These are phyloP conservation scores for Charaxes varanes DNA, from an alignment of 1,140 invertebrate species.

Conservation along the genomic window DNA sequence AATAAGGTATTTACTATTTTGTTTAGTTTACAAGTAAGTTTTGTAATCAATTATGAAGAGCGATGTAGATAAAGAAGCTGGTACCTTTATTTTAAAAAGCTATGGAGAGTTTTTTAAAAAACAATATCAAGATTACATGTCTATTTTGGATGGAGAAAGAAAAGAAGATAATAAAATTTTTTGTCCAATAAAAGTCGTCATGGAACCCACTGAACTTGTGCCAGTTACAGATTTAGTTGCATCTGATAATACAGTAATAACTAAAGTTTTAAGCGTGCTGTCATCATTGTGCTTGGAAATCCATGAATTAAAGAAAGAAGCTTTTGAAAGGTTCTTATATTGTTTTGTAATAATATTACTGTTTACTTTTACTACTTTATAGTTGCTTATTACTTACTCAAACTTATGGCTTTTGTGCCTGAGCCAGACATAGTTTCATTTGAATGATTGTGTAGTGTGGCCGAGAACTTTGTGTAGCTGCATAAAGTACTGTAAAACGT, in stretches of 20 bases:
- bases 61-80: conserved; percentile 56
- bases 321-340: conserved; percentile 74
- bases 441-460: too few species aligned
- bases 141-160: conserved; percentile 17
- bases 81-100: conserved; percentile 55
- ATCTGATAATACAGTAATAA: conserved; percentile 88
- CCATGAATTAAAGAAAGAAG: conserved; percentile 79
- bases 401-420: too few species aligned
- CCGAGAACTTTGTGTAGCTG: too few species aligned
- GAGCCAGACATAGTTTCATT: too few species aligned
- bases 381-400: too few species aligned
- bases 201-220: conserved; percentile 77
- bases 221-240: conserved; percentile 81
- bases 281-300: conserved; percentile 87
- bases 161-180: conserved; percentile 74
- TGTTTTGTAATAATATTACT: neutral
- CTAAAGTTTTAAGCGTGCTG: conserved; percentile 87
- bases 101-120: conserved; percentile 85
- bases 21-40: too few species aligned
- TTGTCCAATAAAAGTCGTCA: conserved; percentile 73
- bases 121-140: conserved; percentile 68
- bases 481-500: too few species aligned
- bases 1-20: too few species aligned
- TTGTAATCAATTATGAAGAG: conserved; percentile 37
- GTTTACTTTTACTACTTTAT: conserved; percentile 31